Evolutionary conservation across 2,888 invertebrate genomes (phyloP).

Genomic region (Automeris io): DNA sequence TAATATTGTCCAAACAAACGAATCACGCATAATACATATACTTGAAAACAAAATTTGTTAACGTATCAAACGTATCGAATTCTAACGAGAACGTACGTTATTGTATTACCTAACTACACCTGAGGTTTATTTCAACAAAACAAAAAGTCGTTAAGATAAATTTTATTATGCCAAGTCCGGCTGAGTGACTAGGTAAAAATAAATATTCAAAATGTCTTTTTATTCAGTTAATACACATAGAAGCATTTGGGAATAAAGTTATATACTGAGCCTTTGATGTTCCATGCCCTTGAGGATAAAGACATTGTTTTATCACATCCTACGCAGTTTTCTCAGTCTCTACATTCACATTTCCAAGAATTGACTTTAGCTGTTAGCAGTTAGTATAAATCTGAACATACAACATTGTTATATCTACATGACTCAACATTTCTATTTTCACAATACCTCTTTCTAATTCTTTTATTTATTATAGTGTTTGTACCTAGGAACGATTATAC

Average conservation of each 20-base stretch:
- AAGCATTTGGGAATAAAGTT: background rate
- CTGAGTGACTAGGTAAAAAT: background rate
- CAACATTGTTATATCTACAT: too few relatives aligned
- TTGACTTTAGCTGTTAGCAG: background rate
- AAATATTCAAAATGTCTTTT: background rate
- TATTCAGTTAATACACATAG: background rate
- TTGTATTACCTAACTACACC: background rate
- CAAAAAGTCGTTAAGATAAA: background rate
- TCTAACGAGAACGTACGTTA: background rate
- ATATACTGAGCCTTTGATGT: background rate
- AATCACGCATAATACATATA: background rate
- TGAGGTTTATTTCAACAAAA: background rate
- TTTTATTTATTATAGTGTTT: too few relatives aligned
- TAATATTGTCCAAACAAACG: background rate
- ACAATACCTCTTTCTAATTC: too few relatives aligned
- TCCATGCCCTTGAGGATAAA: background rate
- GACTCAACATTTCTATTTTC: too few relatives aligned
- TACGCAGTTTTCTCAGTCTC: constrained; percentile 2
- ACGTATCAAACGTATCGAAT: background rate
- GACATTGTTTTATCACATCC: constrained; percentile 7
- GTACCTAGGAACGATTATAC: too few relatives aligned
- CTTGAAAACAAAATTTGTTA: background rate
- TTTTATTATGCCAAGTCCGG: background rate
- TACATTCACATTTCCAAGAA: background rate
- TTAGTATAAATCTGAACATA: too few relatives aligned